These are phyloP conservation scores for Brachionus rubens DNA, from an alignment of 1,140 invertebrate species.

Conservation along the genomic window DNA sequence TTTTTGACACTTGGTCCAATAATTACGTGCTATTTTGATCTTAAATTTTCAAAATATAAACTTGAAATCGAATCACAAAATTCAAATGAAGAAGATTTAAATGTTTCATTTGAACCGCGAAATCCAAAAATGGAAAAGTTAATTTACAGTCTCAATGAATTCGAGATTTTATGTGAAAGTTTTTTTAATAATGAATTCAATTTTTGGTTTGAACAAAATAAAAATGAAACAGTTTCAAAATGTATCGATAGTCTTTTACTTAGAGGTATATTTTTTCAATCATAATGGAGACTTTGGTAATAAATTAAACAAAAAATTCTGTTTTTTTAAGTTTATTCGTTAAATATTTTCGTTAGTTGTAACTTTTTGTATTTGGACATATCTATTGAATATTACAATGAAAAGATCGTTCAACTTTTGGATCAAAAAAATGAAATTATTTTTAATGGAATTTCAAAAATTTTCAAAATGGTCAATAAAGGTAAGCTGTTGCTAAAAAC, in stretches of 20 bases:
- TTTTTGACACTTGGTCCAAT: background rate
- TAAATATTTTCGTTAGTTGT: background rate
- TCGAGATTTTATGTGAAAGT: background rate
- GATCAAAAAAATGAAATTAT: background rate
- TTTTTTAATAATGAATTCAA: background rate
- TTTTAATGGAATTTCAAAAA: conserved; percentile 22
- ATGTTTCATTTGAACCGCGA: background rate
- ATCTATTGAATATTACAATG: conserved; percentile 1
- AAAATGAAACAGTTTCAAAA: background rate
- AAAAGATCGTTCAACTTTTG: background rate
- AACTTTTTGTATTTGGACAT: conserved; percentile 8
- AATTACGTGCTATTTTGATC: background rate
- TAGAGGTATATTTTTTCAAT: background rate
- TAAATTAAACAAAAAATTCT: too few species aligned
- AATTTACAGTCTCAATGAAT: background rate
- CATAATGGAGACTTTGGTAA: too few species aligned
- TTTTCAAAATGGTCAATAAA: conserved; percentile 6
- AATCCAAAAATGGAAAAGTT: background rate
- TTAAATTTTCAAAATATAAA: conserved; percentile 36
- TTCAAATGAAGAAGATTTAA: background rate
- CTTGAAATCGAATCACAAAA: conserved; percentile 16
- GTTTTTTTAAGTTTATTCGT: conserved; percentile 8
- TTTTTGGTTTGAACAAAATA: background rate
- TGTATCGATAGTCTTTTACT: background rate
- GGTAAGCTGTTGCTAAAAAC: too few species aligned